These are phyloP conservation scores for Peromyscus melanophrys DNA, from an alignment of 2,797 vertebrate genomes.

Conservation along the genomic window DNA sequence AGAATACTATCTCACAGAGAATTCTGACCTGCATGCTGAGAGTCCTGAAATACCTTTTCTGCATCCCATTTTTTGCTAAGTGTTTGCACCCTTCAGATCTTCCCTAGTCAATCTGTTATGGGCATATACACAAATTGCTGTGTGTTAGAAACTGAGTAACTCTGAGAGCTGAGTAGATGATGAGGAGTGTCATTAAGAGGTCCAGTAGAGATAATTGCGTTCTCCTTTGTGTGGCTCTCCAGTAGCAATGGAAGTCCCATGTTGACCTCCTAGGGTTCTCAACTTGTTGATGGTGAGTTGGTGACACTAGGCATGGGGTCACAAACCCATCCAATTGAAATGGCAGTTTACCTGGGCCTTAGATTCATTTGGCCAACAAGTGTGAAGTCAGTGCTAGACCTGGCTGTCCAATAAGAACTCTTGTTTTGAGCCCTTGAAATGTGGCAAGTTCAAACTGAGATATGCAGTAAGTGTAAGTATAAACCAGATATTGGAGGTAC, in stretches of 20 bases:
- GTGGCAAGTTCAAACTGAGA: not conserved
- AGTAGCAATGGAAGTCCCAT: not conserved
- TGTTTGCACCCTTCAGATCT: conserved; percentile 63
- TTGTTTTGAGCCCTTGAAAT: conserved; percentile 1
- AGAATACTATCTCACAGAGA: conserved; percentile 46
- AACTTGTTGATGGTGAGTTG: not conserved
- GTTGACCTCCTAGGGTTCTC: not conserved
- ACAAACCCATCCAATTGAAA: not conserved
- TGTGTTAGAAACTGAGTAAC: not conserved
- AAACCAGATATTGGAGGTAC: not conserved
- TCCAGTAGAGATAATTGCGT: no score
- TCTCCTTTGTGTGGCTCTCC: not conserved
- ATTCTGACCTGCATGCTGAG: conserved; percentile 62
- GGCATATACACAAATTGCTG: not conserved
- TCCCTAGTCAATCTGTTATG: conserved; percentile 77
- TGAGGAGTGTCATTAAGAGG: not conserved
- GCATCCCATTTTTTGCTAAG: conserved; percentile 65
- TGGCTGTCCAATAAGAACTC: not conserved
- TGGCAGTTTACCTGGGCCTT: not conserved
- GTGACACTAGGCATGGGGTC: not conserved
- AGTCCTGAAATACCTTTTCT: conserved; percentile 56
- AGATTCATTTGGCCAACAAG: not conserved
- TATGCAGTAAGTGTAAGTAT: not conserved
- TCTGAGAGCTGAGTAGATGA: not conserved
- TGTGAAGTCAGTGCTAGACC: not conserved